These are phyloP conservation scores for Pardalotus punctatus DNA, from an alignment of 2,113 vertebrate species.

Conservation along the genomic window DNA sequence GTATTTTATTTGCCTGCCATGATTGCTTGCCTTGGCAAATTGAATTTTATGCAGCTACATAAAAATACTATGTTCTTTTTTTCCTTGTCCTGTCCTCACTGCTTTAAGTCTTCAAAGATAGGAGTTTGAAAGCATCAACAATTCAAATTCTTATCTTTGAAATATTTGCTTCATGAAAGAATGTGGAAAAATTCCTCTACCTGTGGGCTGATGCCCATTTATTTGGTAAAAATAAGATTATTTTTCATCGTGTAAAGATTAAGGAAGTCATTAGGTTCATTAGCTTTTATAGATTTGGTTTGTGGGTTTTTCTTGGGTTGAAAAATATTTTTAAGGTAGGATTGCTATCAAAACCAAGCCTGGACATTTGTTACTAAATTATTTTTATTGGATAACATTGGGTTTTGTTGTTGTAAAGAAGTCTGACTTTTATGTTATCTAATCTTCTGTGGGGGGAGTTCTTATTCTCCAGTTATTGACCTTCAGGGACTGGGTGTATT, in stretches of 20 bases:
- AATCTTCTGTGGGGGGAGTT: neutral
- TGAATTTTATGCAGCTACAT: slow-evolving; percentile 21
- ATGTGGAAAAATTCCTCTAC: slow-evolving; percentile 9
- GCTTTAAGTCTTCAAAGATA: slow-evolving; percentile 20
- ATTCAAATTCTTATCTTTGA: slow-evolving; percentile 32
- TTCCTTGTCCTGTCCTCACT: neutral
- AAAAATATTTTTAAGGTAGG: neutral
- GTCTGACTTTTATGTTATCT: neutral
- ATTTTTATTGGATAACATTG: neutral
- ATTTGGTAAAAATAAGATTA: neutral
- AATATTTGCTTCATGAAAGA: neutral
- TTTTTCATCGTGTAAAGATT: neutral
- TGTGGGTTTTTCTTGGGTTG: neutral
- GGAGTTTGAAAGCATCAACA: neutral
- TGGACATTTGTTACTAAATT: neutral
- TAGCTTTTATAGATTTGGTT: neutral
- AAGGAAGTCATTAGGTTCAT: neutral
- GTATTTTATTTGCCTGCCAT: neutral
- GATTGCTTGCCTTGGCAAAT: slow-evolving; percentile 37
- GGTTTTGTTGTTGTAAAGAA: neutral
- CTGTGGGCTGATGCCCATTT: neutral
- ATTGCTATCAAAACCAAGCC: neutral
- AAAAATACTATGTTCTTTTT: neutral
- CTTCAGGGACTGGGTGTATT: neutral
- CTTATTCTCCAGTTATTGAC: neutral